These are phyloP conservation scores for Pterocles gutturalis DNA, from an alignment of 2,113 vertebrate species.

Conservation along the genomic window DNA sequence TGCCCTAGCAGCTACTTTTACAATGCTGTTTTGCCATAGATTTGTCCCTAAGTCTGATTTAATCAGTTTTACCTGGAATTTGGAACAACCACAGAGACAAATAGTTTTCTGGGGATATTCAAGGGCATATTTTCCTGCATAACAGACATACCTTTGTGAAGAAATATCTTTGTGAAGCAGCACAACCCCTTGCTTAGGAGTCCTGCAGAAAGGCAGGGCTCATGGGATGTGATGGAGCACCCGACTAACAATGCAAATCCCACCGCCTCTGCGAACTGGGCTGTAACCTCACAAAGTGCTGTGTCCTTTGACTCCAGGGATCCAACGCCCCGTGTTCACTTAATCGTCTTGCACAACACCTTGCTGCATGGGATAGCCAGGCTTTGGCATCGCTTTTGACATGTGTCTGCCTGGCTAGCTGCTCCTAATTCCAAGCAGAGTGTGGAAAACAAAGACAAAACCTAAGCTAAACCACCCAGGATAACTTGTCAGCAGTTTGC, in stretches of 20 bases:
- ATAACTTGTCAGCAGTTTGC: not conserved
- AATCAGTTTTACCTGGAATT: not conserved
- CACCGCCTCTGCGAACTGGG: not conserved
- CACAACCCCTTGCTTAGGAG: not conserved
- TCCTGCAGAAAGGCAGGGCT: not conserved
- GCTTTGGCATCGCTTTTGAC: not conserved
- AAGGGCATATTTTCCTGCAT: not conserved
- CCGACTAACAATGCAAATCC: not conserved
- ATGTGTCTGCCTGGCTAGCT: not conserved
- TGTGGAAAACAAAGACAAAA: not conserved
- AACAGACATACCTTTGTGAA: not conserved
- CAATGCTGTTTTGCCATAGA: fast-evolving
- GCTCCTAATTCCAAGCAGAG: not conserved
- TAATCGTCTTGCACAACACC: not conserved
- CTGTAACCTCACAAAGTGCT: not conserved
- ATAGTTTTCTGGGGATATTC: not conserved
- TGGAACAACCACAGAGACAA: not conserved
- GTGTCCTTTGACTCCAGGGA: not conserved
- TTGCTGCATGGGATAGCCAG: not conserved
- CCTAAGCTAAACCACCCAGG: not conserved
- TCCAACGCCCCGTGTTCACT: not conserved
- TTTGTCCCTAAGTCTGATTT: not conserved
- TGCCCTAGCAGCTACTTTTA: not conserved
- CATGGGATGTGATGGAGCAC: fast-evolving
- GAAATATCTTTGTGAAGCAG: not conserved